Percentiles rank a stretch among this genome's conserved stretches.
Conservation (phyloP, 2,113 vertebrate species). For the Calcarius ornatus region DNA sequence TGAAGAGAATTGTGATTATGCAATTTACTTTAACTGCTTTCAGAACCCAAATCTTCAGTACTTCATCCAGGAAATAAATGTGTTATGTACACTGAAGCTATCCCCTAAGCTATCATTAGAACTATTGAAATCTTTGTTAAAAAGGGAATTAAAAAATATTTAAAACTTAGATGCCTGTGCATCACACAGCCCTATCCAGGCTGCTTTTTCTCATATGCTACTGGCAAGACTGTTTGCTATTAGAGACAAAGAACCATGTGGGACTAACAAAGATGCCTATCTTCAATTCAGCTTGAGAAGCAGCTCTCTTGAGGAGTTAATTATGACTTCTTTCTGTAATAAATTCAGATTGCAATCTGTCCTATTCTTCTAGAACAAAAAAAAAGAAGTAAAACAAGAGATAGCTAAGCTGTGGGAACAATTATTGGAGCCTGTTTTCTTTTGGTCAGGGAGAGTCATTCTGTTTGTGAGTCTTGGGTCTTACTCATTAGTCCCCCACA, state of each 20-base stretch:
- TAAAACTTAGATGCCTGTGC: not conserved
- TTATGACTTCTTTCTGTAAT: not conserved
- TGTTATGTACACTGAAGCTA: not conserved
- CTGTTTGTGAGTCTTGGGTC: constrained; percentile 16
- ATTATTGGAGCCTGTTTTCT: not conserved
- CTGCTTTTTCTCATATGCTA: not conserved
- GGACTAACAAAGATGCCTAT: not conserved
- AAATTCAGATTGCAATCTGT: constrained; percentile 42
- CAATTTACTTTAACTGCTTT: not conserved
- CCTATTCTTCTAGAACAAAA: not conserved
- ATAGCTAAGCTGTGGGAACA: not conserved
- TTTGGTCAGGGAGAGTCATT: not conserved
- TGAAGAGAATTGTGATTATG: not conserved
- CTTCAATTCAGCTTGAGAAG: constrained; percentile 24
- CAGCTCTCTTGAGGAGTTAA: not conserved
- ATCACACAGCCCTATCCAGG: not conserved
- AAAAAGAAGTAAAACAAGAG: not conserved
- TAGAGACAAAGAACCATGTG: not conserved
- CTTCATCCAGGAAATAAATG: not conserved
- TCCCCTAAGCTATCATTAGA: not conserved
- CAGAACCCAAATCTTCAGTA: not conserved
- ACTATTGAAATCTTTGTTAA: not conserved
- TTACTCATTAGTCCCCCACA: not conserved
- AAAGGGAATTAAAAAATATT: not conserved
- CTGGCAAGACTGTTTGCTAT: not conserved